Conservation (phyloP, 2,113 vertebrate genomes). For the Desmodus rotundus region DNA sequence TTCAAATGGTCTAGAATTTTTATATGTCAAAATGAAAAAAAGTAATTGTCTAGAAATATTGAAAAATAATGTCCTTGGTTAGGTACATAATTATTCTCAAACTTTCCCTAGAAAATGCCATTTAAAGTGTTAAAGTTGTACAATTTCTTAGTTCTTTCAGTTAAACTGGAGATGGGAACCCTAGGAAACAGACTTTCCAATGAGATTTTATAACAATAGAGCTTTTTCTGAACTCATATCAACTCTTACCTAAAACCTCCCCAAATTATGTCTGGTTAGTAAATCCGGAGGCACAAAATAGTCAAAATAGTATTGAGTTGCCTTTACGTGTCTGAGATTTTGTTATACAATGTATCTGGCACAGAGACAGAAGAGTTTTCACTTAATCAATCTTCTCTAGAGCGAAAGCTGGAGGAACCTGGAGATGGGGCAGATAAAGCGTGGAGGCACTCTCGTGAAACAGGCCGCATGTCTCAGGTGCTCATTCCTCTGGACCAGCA, state of each 20-base stretch:
- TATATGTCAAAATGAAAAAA: constrained; percentile 1
- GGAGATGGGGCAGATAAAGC: no score
- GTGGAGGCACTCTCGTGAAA: background rate
- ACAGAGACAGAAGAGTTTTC: background rate
- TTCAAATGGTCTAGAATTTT: constrained; percentile 45
- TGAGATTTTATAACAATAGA: background rate
- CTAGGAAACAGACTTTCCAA: background rate
- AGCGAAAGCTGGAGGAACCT: background rate
- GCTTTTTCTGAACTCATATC: background rate
- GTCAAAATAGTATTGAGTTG: background rate
- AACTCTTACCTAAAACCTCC: background rate
- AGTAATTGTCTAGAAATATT: constrained; percentile 1
- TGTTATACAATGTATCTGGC: background rate
- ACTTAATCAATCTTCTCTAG: background rate
- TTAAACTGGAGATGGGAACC: background rate
- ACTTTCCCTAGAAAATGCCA: background rate
- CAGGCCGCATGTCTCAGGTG: background rate
- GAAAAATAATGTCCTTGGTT: background rate
- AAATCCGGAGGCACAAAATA: background rate
- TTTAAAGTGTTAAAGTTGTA: background rate
- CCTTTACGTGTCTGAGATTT: background rate
- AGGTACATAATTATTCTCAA: background rate
- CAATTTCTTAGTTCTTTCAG: background rate
- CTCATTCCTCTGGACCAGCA: background rate
- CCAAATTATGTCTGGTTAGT: background rate